These are phyloP conservation scores for Musca vetustissima DNA, from an alignment of 1,140 invertebrate species.

Conservation along the genomic window DNA sequence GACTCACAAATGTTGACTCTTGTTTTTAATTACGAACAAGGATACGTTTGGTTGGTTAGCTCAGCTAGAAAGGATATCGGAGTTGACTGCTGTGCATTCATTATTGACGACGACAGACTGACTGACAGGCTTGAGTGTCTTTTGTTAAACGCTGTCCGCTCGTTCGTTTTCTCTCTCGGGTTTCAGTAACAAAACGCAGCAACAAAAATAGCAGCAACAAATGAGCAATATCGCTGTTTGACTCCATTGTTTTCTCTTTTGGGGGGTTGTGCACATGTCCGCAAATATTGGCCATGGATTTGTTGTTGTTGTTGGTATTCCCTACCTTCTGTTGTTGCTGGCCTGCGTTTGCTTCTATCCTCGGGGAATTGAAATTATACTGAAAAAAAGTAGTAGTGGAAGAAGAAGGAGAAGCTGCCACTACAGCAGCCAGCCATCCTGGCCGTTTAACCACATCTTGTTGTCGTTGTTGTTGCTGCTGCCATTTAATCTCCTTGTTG, in stretches of 20 bases:
- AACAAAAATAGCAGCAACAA: neutral
- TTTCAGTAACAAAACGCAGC: too few relatives aligned
- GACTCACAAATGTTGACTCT: too few relatives aligned
- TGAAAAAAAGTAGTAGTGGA: neutral
- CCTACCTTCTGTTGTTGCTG: neutral
- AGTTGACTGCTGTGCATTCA: too few relatives aligned
- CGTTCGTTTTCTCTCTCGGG: neutral
- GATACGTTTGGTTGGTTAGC: neutral
- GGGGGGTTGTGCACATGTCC: conserved; percentile 11
- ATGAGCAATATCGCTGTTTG: conserved; percentile 12
- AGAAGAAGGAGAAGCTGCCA: neutral
- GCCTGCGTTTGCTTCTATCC: neutral
- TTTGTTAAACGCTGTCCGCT: neutral
- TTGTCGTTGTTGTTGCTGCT: neutral
- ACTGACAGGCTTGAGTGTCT: conserved; percentile 4
- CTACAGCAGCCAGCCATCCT: neutral
- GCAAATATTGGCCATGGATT: conserved; percentile 1
- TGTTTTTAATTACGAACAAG: too few relatives aligned
- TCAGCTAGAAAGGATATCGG: neutral
- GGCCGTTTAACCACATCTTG: neutral
- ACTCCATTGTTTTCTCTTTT: neutral
- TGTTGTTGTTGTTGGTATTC: neutral
- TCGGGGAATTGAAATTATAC: conserved; percentile 1
- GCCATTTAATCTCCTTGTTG: neutral
- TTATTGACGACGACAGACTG: too few relatives aligned